Conservation (phyloP, 2,797 vertebrate species). For the Leptoclinus maculatus region DNA sequence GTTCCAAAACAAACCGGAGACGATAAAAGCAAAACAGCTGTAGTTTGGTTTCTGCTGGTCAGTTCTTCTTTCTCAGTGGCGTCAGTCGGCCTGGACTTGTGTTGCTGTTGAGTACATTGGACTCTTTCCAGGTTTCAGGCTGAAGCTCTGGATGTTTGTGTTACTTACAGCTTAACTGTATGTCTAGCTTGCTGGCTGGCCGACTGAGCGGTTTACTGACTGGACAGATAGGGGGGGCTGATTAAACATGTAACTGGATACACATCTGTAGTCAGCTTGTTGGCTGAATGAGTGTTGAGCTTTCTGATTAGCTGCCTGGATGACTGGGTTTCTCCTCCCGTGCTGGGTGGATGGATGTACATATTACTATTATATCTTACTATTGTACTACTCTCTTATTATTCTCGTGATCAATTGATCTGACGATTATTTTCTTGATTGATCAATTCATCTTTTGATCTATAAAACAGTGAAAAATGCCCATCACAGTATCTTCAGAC, state of each 20-base stretch:
- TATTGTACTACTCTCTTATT: neutral
- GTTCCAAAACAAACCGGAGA: neutral
- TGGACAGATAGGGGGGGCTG: neutral
- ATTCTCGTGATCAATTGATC: neutral
- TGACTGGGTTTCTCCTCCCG: neutral
- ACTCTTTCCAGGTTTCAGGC: constrained; percentile 43
- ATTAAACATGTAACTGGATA: constrained; percentile 19
- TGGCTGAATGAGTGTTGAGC: neutral
- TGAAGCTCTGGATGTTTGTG: constrained; percentile 33
- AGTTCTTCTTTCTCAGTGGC: constrained; percentile 5
- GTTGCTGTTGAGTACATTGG: constrained; percentile 27
- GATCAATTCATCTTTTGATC: neutral
- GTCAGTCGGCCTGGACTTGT: constrained; percentile 6
- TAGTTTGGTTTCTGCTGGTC: constrained; percentile 18
- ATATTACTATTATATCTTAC: neutral
- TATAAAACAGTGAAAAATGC: neutral
- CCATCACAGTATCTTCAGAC: neutral
- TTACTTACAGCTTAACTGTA: constrained; percentile 28
- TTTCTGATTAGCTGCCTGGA: constrained; percentile 4
- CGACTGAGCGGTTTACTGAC: constrained; percentile 17
- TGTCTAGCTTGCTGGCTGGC: constrained; percentile 11
- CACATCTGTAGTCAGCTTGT: constrained; percentile 22
- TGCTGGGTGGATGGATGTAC: neutral
- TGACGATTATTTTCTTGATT: neutral
- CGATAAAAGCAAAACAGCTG: constrained; percentile 9